phyloP scores from a whole-genome alignment of 2,888 invertebrate species.

The Acronicta leporina region DNA sequence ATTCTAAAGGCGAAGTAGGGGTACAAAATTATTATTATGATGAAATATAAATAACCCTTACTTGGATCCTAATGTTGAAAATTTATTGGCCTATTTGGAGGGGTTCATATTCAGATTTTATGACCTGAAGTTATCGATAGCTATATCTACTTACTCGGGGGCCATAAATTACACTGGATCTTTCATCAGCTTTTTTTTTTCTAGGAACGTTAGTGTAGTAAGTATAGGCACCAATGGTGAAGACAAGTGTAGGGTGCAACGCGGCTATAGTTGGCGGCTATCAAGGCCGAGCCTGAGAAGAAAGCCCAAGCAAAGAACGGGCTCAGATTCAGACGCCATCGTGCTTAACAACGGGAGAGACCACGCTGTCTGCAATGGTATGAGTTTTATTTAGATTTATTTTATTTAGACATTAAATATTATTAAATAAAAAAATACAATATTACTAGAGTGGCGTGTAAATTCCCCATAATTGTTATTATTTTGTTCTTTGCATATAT shows the following conservation, averaged over 20 bases:
- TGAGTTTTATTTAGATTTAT: conserved; percentile 44
- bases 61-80: not conserved
- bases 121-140: not conserved
- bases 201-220: conserved; percentile 76
- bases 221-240: conserved; percentile 72
- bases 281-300: conserved; percentile 92
- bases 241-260: conserved; percentile 89
- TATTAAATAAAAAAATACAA: too few species aligned
- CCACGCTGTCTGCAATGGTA: conserved; percentile 93
- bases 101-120: not conserved
- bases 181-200: conserved; percentile 3
- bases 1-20: not conserved
- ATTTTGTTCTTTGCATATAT: too few species aligned
- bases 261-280: conserved; percentile 93
- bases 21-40: not conserved
- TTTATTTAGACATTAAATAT: too few species aligned
- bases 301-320: conserved; percentile 89
- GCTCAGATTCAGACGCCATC: conserved; percentile 90
- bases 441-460: too few species aligned
- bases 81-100: not conserved
- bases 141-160: not conserved
- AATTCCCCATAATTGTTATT: too few species aligned
- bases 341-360: conserved; percentile 92
- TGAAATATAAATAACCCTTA: not conserved
- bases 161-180: too few species aligned